Evolutionary conservation across 2,888 invertebrate species (phyloP).

Genomic region (Eilema caniola): DNA sequence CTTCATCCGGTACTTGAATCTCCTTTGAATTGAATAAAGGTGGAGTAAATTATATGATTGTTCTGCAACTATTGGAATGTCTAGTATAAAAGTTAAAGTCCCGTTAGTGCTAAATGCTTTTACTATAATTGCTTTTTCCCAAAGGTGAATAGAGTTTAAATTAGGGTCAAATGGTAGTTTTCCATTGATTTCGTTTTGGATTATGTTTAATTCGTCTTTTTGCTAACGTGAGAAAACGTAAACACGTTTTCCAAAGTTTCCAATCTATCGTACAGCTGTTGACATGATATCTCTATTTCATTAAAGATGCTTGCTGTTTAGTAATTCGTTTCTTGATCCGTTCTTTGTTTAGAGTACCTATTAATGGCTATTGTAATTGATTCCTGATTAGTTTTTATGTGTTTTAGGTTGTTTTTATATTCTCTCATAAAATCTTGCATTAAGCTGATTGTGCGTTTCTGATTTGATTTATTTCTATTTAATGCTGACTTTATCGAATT

Average conservation of each 20-base stretch:
- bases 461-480: constrained; percentile 11
- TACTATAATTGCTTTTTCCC: no score
- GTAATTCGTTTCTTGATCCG: not conserved
- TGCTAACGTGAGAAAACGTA: constrained; percentile 24
- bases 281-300: constrained; percentile 3
- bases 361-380: not conserved
- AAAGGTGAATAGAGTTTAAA: no score
- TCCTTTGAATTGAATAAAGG: constrained; percentile 46
- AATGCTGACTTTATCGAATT: constrained; percentile 11
- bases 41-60: constrained; percentile 40
- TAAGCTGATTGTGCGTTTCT: constrained; percentile 6
- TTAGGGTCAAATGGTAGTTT: no score
- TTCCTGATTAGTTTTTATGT: not conserved
- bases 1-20: constrained; percentile 31
- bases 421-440: constrained; percentile 14
- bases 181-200: constrained; percentile 33
- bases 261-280: constrained; percentile 11
- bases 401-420: constrained; percentile 5
- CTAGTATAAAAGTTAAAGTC: constrained; percentile 41
- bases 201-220: constrained; percentile 24
- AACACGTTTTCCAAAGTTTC: constrained; percentile 25
- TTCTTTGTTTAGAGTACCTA: not conserved
- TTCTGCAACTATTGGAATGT: constrained; percentile 42
- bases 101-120: constrained; percentile 40
- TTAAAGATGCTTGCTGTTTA: not conserved